These are phyloP conservation scores for Tachycineta bicolor DNA, from an alignment of 2,113 vertebrate species.

Conservation along the genomic window DNA sequence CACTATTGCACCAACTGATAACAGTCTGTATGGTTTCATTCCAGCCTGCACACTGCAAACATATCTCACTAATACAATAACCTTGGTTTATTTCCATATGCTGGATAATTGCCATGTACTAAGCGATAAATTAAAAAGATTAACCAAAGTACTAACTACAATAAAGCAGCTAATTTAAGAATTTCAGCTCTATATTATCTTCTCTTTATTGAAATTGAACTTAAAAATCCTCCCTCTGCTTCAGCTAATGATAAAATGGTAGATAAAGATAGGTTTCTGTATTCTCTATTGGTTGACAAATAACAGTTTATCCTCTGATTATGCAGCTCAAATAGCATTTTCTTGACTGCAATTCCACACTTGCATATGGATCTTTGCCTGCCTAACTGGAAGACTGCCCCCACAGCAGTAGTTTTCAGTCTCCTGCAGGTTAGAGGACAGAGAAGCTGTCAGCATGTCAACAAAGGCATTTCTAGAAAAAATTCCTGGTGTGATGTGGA, in stretches of 20 bases:
- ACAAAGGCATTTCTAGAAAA: not conserved
- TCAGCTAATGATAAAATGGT: constrained; percentile 51
- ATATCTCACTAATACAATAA: constrained; percentile 39
- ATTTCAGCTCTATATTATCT: constrained; percentile 51
- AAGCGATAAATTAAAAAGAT: constrained; percentile 76
- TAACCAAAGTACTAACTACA: constrained; percentile 66
- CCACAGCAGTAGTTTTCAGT: constrained; percentile 4
- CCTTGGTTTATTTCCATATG: constrained; percentile 48
- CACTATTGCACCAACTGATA: not conserved
- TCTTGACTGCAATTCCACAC: constrained; percentile 28
- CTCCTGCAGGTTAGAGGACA: constrained; percentile 10
- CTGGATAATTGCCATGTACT: constrained; percentile 52
- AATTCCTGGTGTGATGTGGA: not conserved
- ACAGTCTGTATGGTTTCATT: not conserved
- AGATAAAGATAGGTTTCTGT: constrained; percentile 31
- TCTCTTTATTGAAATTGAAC: constrained; percentile 64
- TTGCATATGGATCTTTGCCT: not conserved
- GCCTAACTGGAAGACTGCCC: not conserved
- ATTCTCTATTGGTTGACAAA: constrained; percentile 46
- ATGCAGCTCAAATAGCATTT: constrained; percentile 14
- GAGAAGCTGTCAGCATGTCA: not conserved
- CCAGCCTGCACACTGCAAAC: constrained; percentile 31
- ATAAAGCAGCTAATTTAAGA: constrained; percentile 67
- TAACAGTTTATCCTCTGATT: constrained; percentile 57
- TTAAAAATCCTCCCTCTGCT: constrained; percentile 59